Percentiles rank a stretch among this genome's conserved stretches.
These are phyloP conservation scores for Gnatocerus cornutus DNA, from an alignment of 2,888 invertebrate species.

Conservation along the genomic window DNA sequence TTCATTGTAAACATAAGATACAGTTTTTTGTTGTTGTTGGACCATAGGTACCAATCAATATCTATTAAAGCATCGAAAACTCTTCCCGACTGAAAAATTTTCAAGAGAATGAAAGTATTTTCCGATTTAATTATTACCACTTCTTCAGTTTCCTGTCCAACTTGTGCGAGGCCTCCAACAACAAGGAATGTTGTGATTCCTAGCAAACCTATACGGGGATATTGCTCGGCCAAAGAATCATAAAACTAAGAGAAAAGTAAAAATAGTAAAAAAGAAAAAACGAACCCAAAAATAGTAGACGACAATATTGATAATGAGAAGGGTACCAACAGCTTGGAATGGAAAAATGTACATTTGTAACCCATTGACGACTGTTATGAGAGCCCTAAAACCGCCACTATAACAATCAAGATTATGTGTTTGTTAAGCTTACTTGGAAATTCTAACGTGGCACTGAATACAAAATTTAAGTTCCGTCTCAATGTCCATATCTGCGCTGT, in stretches of 20 bases:
- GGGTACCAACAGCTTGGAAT: not conserved
- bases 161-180: not conserved
- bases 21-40: not conserved
- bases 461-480: not conserved
- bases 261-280: not conserved
- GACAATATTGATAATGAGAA: not conserved
- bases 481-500: not conserved
- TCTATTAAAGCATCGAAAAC: not conserved
- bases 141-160: not conserved
- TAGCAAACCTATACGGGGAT: not conserved
- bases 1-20: not conserved
- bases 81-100: not conserved
- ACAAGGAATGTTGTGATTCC: not conserved
- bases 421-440: not conserved
- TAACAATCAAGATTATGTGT: not conserved
- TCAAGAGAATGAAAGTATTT: not conserved
- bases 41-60: not conserved
- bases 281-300: not conserved
- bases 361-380: not conserved
- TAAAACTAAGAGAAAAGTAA: not conserved
- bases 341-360: not conserved
- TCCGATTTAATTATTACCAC: not conserved
- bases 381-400: not conserved
- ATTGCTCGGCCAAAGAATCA: not conserved
- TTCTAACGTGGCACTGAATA: not conserved